Percentiles rank a stretch among this genome's conserved stretches.
Evolutionary conservation across 2,888 invertebrate genomes (phyloP).

Genomic region (Ennomos quercinarius): DNA sequence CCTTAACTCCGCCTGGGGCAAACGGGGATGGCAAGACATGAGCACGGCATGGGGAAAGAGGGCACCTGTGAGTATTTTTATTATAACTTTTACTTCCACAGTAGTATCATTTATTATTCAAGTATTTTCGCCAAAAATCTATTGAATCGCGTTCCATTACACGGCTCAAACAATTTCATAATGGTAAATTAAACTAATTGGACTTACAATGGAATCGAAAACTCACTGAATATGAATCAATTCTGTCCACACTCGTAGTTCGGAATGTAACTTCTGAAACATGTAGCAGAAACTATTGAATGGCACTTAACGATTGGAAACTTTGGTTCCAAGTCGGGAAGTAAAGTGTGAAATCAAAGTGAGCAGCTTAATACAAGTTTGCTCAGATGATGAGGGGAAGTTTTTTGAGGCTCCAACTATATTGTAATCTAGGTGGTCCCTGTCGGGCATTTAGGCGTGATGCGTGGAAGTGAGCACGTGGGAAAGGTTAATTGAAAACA

Average conservation of each 20-base stretch:
- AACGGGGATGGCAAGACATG: conserved; percentile 86
- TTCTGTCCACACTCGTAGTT: conserved; percentile 3
- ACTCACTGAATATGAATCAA: conserved; percentile 21
- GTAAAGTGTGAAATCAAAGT: conserved; percentile 20
- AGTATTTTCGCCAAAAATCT: too few species aligned
- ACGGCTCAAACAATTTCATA: neutral
- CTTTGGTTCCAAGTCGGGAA: conserved; percentile 26
- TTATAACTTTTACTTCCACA: neutral
- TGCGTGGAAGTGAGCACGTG: conserved; percentile 15
- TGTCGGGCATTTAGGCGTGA: conserved; percentile 24
- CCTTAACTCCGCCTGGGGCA: conserved; percentile 86
- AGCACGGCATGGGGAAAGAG: conserved; percentile 84
- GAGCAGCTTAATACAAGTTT: conserved; percentile 7
- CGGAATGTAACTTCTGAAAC: conserved; percentile 23
- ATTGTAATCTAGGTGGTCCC: conserved; percentile 25
- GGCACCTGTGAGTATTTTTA: conserved; percentile 65
- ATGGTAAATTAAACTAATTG: conserved; percentile 3
- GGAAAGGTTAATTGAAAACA: conserved; percentile 39
- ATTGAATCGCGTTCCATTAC: too few species aligned
- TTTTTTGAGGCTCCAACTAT: conserved; percentile 23
- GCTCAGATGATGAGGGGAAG: conserved; percentile 2
- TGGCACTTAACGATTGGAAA: conserved; percentile 31
- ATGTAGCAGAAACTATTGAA: conserved; percentile 31
- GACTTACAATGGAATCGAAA: conserved; percentile 6
- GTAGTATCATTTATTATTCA: neutral